phyloP scores from a whole-genome alignment of 2,113 vertebrate genomes.

The Malaclemys terrapin region DNA sequence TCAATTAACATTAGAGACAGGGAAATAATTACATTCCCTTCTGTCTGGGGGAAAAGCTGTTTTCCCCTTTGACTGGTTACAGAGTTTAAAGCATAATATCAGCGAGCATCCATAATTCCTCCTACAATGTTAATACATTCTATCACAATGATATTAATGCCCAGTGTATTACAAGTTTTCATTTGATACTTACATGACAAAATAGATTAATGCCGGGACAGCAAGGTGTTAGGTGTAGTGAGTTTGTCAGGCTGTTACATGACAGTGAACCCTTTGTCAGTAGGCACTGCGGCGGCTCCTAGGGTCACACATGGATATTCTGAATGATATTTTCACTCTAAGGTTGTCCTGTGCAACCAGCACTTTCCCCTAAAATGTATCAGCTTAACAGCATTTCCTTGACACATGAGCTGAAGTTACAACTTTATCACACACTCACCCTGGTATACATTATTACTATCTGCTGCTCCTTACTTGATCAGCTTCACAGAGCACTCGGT shows the following conservation, averaged over 20 bases:
- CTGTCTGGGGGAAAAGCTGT: no score
- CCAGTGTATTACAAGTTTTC: background rate
- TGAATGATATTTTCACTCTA: constrained; percentile 8
- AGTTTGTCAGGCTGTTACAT: no score
- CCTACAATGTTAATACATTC: no score
- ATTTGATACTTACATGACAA: background rate
- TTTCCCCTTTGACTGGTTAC: no score
- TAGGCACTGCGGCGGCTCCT: background rate
- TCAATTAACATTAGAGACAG: no score
- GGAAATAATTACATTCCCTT: no score
- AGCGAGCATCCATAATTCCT: no score
- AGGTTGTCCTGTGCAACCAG: background rate
- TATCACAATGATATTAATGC: no score
- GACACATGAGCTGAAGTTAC: constrained; percentile 29
- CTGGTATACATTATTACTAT: background rate
- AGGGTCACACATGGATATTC: background rate
- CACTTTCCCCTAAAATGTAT: background rate
- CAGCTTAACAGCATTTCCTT: constrained; percentile 31
- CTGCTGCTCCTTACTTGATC: constrained; percentile 9
- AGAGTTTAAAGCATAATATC: no score
- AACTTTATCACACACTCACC: background rate
- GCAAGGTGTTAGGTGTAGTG: background rate
- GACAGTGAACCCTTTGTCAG: background rate
- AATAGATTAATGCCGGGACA: background rate
- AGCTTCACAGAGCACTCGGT: background rate